Percentiles rank a stretch among this genome's conserved stretches.
Evolutionary conservation across 2,888 invertebrate species (phyloP).

Genomic region (Sthenelais limicola): DNA sequence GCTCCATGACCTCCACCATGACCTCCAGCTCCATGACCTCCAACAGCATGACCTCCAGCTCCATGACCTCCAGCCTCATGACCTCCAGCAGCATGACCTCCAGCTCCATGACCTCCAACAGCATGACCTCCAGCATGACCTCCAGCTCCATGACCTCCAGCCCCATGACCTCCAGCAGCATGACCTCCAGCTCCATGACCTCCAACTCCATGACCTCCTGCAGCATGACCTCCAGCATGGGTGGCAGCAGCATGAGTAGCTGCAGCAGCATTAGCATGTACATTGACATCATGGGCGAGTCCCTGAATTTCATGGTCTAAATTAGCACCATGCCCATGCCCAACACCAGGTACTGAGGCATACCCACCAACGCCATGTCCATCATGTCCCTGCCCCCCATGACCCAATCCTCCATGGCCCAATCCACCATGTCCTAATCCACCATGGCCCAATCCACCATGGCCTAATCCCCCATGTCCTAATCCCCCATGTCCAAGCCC

Average conservation of each 20-base stretch:
- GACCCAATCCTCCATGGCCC: background rate
- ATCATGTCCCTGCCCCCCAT: background rate
- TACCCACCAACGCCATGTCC: background rate
- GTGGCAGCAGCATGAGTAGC: too few species aligned
- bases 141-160: too few species aligned
- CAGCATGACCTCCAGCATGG: conserved; percentile 23
- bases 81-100: background rate
- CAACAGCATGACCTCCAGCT: background rate
- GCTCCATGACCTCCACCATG: background rate
- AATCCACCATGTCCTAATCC: background rate
- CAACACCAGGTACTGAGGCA: background rate
- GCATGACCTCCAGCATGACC: conserved; percentile 22
- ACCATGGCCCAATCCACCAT: conserved; percentile 13
- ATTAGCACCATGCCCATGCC: background rate
- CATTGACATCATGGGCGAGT: background rate
- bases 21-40: background rate
- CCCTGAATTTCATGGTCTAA: too few species aligned
- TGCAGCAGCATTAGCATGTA: background rate
- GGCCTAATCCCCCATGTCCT: background rate
- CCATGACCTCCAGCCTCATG: background rate
- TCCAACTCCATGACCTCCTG: too few species aligned
- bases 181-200: too few species aligned
- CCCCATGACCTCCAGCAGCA: too few species aligned
- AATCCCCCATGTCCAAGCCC: conserved; percentile 8
- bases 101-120: background rate